These are phyloP conservation scores for Gallinago undulata DNA, from an alignment of 2,113 vertebrate genomes.

Conservation along the genomic window DNA sequence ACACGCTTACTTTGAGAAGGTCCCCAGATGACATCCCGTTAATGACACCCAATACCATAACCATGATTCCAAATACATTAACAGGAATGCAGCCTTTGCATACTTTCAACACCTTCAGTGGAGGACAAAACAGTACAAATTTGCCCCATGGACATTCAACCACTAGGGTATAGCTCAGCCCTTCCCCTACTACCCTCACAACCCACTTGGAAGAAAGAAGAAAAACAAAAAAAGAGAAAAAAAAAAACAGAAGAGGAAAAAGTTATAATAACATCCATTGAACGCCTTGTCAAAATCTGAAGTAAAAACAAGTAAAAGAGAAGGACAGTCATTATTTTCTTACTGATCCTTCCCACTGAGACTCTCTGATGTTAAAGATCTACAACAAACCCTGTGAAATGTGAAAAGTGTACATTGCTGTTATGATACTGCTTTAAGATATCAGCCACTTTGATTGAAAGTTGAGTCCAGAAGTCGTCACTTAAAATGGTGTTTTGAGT, in stretches of 20 bases:
- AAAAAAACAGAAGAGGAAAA: neutral
- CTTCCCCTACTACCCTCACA: neutral
- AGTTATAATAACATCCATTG: slow-evolving; percentile 18
- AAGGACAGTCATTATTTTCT: slow-evolving; percentile 78
- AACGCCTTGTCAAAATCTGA: slow-evolving; percentile 63
- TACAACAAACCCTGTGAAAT: slow-evolving; percentile 83
- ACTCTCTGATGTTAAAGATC: slow-evolving; percentile 57
- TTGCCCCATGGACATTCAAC: slow-evolving; percentile 94
- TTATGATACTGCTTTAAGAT: slow-evolving; percentile 74
- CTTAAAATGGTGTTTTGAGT: slow-evolving; percentile 38
- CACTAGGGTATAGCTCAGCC: slow-evolving; percentile 90
- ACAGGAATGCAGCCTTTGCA: slow-evolving; percentile 91
- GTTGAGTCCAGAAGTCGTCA: slow-evolving; percentile 52
- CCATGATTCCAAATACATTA: slow-evolving; percentile 93
- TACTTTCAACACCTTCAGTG: slow-evolving; percentile 92
- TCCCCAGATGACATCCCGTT: slow-evolving; percentile 93
- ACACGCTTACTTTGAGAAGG: slow-evolving; percentile 90
- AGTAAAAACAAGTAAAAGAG: slow-evolving; percentile 44
- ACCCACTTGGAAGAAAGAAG: slow-evolving; percentile 45
- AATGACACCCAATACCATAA: slow-evolving; percentile 93
- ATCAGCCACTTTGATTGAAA: slow-evolving; percentile 61
- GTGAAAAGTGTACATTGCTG: slow-evolving; percentile 81
- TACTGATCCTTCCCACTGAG: slow-evolving; percentile 74
- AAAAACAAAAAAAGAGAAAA: neutral
- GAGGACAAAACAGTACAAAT: slow-evolving; percentile 93